Conservation (phyloP, 2,113 vertebrate genomes). For the Microcebus tavaratra region DNA sequence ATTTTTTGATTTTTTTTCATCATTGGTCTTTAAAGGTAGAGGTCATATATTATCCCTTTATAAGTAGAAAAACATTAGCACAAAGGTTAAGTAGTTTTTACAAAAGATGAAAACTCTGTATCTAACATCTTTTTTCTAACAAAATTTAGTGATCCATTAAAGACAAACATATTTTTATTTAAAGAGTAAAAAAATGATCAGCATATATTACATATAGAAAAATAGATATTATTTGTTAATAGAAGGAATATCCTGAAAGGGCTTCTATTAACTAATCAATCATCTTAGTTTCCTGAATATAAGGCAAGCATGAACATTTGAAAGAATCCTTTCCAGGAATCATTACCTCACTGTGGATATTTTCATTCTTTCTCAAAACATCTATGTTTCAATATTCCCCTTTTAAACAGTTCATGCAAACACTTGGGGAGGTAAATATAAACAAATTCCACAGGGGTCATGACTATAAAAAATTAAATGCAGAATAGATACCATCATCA, state of each 20-base stretch:
- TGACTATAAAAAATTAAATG: constrained; percentile 39
- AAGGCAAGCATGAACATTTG: neutral
- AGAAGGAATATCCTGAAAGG: neutral
- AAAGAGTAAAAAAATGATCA: neutral
- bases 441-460: constrained; percentile 37
- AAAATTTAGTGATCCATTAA: constrained; percentile 16
- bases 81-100: neutral
- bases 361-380: constrained; percentile 37
- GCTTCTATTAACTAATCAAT: constrained; percentile 16
- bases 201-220: neutral
- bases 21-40: neutral
- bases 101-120: constrained; percentile 35
- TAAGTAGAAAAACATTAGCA: constrained; percentile 18
- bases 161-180: neutral
- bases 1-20: neutral
- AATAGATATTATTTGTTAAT: constrained; percentile 28
- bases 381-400: neutral
- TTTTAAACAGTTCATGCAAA: constrained; percentile 21
- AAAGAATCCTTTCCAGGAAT: constrained; percentile 11
- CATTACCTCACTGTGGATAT: neutral
- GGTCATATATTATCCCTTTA: neutral
- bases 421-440: neutral
- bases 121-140: neutral
- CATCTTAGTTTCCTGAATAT: constrained; percentile 8
- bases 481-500: neutral